Evolutionary conservation across 2,797 vertebrate genomes (phyloP).

Genomic region (Labeo calbasu): DNA sequence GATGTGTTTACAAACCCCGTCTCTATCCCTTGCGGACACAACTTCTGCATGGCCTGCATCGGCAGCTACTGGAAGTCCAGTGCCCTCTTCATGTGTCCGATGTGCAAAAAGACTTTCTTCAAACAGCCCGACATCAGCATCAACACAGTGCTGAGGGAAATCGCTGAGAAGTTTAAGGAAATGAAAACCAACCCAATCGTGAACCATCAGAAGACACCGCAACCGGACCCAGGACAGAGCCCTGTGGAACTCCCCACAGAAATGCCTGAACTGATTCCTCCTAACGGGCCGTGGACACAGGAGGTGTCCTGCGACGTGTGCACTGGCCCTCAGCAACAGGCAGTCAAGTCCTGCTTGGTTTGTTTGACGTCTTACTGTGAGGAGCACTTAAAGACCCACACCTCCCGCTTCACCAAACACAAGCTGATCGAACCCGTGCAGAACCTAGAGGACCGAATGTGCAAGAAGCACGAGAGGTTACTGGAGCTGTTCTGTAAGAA

Average conservation of each 20-base stretch:
- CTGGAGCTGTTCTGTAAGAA: constrained; percentile 84
- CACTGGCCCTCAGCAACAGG: constrained; percentile 68
- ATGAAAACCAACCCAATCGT: constrained; percentile 68
- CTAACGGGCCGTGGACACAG: constrained; percentile 58
- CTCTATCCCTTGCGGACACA: constrained; percentile 83
- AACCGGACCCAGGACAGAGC: constrained; percentile 41
- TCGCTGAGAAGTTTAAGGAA: constrained; percentile 82
- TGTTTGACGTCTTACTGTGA: constrained; percentile 83
- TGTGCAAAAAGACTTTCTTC: constrained; percentile 83
- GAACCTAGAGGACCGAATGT: constrained; percentile 83
- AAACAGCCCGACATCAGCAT: constrained; percentile 80
- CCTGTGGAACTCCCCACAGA: constrained; percentile 48
- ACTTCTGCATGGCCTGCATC: constrained; percentile 83
- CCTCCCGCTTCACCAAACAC: constrained; percentile 79
- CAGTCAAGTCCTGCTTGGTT: constrained; percentile 79
- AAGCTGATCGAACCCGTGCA: constrained; percentile 80
- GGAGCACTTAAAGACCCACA: constrained; percentile 77
- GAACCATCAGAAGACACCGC: constrained; percentile 56
- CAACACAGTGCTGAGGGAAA: constrained; percentile 81
- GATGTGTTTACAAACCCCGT: constrained; percentile 84
- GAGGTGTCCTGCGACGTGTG: constrained; percentile 80
- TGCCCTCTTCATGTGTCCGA: constrained; percentile 78
- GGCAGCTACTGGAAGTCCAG: constrained; percentile 81
- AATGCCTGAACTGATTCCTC: constrained; percentile 49
- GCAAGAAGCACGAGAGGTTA: constrained; percentile 78